phyloP scores from a whole-genome alignment of 2,113 vertebrate species.

The Ceyx margarethae region DNA sequence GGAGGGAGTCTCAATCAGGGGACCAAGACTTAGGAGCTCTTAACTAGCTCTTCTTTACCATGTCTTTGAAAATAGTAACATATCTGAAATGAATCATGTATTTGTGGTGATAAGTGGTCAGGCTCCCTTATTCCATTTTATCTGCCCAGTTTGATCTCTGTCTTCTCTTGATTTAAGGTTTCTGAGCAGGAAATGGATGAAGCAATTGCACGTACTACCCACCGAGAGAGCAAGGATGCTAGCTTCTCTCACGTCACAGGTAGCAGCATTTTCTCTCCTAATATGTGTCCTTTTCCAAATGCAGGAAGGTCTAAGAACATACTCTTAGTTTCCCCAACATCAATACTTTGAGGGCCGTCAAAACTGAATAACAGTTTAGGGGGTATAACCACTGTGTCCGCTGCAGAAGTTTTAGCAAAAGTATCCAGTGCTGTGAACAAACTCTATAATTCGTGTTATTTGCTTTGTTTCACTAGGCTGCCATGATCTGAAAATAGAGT shows the following conservation, averaged over 20 bases:
- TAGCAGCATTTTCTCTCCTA: constrained; percentile 36
- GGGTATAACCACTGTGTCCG: not conserved
- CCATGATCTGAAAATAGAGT: not conserved
- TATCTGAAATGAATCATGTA: not conserved
- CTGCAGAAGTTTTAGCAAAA: not conserved
- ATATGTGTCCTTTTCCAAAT: not conserved
- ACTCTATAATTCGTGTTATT: not conserved
- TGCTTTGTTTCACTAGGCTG: not conserved
- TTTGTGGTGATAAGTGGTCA: not conserved
- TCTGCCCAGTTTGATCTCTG: not conserved
- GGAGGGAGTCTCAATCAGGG: not conserved
- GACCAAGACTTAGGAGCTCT: not conserved
- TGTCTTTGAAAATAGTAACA: not conserved
- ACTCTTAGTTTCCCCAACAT: not conserved
- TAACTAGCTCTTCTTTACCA: not conserved
- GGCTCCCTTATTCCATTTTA: not conserved
- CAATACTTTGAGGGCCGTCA: not conserved
- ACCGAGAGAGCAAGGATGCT: constrained; percentile 82
- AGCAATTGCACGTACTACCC: constrained; percentile 86
- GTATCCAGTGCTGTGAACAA: not conserved
- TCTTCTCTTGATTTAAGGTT: constrained; percentile 75
- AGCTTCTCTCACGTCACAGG: constrained; percentile 78
- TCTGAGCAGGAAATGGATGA: constrained; percentile 98
- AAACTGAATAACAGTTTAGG: not conserved
- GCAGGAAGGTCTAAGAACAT: not conserved